phyloP scores from a whole-genome alignment of 2,797 vertebrate species.

The Acomys russatus region DNA sequence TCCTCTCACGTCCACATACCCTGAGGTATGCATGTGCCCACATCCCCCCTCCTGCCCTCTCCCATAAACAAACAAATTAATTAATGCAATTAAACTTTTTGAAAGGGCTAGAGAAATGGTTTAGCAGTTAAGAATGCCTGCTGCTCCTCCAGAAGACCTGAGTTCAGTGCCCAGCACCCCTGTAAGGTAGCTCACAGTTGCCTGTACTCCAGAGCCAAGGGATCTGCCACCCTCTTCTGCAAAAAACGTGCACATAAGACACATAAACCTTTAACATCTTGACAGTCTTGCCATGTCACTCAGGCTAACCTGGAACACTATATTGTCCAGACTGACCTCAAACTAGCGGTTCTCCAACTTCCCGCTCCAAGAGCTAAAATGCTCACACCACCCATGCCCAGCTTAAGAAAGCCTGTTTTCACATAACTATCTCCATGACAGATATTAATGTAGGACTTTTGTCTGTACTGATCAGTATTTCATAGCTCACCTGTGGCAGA shows the following conservation, averaged over 20 bases:
- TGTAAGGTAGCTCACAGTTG: background rate
- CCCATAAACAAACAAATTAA: background rate
- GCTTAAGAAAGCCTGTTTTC: conserved; percentile 1
- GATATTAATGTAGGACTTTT: background rate
- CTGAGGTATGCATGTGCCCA: background rate
- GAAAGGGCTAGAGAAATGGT: background rate
- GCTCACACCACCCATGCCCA: background rate
- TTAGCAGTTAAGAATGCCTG: background rate
- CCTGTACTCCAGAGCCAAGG: background rate
- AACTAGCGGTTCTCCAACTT: background rate
- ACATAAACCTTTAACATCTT: background rate
- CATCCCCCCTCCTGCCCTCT: background rate
- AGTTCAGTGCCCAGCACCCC: background rate
- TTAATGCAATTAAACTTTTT: background rate
- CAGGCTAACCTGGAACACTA: background rate
- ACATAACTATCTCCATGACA: conserved; percentile 10
- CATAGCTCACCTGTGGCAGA: conserved; percentile 23
- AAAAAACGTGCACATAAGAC: background rate
- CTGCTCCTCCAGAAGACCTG: background rate
- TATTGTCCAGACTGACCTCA: background rate
- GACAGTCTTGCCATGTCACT: background rate
- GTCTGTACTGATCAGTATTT: background rate
- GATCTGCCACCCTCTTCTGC: background rate
- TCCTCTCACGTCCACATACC: background rate
- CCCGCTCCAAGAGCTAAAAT: background rate